These are phyloP conservation scores for Todus mexicanus DNA, from an alignment of 2,797 vertebrate genomes.

Conservation along the genomic window DNA sequence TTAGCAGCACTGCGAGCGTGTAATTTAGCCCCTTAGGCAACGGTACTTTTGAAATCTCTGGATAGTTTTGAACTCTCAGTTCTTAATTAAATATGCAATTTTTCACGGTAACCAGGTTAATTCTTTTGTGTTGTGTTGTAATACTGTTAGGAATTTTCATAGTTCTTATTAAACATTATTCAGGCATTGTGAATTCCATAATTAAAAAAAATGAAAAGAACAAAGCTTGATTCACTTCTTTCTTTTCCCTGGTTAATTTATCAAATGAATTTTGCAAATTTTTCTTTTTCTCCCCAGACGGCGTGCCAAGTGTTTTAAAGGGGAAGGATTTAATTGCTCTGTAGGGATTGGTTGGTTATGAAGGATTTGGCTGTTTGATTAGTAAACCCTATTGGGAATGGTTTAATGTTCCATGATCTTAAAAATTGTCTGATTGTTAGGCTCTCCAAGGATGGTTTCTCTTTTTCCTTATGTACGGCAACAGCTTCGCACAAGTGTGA, in stretches of 20 bases:
- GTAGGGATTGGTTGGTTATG: conserved; percentile 99
- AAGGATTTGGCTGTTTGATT: conserved; percentile 99
- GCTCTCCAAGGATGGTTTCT: conserved; percentile 85
- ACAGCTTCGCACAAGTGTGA: conserved; percentile 88
- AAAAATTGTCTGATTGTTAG: conserved; percentile 97
- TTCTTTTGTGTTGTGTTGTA: conserved; percentile 86
- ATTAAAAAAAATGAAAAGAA: conserved; percentile 87
- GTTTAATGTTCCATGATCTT: conserved; percentile 99
- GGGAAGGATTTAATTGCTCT: conserved; percentile 99
- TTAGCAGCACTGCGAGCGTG: conserved; percentile 88
- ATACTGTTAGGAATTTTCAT: conserved; percentile 83
- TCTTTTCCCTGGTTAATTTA: conserved; percentile 87
- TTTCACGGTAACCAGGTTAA: conserved; percentile 92
- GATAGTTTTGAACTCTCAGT: conserved; percentile 90
- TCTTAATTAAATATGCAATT: conserved; percentile 98
- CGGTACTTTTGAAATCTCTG: conserved; percentile 82
- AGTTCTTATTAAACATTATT: conserved; percentile 85
- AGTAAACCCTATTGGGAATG: conserved; percentile 98
- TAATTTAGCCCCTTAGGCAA: conserved; percentile 89
- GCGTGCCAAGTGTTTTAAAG: conserved; percentile 98
- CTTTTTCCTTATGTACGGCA: conserved; percentile 79
- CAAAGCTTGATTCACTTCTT: conserved; percentile 86
- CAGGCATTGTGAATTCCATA: conserved; percentile 87
- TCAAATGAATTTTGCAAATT: conserved; percentile 93
- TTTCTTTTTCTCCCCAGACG: conserved; percentile 91